Evolutionary conservation across 1,140 invertebrate genomes (phyloP).

Genomic region (Sinonovacula constricta): DNA sequence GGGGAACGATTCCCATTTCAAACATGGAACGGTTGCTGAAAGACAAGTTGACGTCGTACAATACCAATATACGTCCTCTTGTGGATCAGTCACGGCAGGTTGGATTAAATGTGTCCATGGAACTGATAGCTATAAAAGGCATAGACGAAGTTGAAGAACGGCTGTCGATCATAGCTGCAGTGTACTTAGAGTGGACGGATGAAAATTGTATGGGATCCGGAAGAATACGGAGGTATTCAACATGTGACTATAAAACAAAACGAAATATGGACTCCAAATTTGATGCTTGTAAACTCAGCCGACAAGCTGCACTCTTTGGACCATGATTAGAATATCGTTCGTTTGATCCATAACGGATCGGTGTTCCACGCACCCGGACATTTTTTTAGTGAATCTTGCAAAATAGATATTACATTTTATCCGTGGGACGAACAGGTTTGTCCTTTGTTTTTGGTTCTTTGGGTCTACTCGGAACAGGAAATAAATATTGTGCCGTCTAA

Average conservation of each 20-base stretch:
- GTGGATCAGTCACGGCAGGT: too few species aligned
- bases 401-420: conserved; percentile 1
- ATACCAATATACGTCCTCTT: too few species aligned
- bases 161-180: not conserved
- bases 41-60: too few species aligned
- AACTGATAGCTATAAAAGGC: too few species aligned
- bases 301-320: not conserved
- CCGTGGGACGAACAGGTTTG: conserved; percentile 8
- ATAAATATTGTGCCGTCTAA: too few species aligned
- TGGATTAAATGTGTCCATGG: too few species aligned
- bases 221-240: not conserved
- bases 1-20: too few species aligned
- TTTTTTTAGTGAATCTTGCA: not conserved
- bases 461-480: not conserved
- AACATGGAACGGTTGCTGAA: too few species aligned
- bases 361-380: not conserved
- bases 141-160: too few species aligned
- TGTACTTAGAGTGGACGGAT: not conserved
- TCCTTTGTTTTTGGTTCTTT: not conserved
- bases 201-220: not conserved
- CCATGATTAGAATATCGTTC: not conserved
- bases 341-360: not conserved
- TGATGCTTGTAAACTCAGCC: not conserved
- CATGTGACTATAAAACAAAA: not conserved
- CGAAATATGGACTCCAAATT: conserved; percentile 1